phyloP scores from a whole-genome alignment of 2,888 invertebrate genomes.

The Hyalella azteca region DNA sequence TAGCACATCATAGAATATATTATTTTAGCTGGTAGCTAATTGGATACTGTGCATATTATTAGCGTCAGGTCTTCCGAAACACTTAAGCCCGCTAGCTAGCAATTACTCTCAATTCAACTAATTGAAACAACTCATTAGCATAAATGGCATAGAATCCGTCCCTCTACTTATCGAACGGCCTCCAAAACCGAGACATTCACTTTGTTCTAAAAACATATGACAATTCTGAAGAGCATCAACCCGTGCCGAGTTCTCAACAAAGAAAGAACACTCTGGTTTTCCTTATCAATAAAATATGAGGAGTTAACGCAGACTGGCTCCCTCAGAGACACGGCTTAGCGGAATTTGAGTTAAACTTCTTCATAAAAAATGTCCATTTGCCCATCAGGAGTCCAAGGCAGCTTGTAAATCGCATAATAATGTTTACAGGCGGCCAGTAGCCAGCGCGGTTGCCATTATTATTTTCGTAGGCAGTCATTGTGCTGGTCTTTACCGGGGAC shows the following conservation, averaged over 20 bases:
- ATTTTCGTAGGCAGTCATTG: too few relatives aligned
- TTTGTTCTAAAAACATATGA: background rate
- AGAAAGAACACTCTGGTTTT: background rate
- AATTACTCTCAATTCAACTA: constrained; percentile 28
- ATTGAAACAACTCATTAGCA: constrained; percentile 35
- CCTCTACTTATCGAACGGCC: background rate
- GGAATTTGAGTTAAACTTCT: too few relatives aligned
- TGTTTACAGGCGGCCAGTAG: too few relatives aligned
- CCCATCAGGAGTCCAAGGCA: too few relatives aligned
- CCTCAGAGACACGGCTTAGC: too few relatives aligned
- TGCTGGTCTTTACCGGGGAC: too few relatives aligned
- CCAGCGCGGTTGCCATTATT: too few relatives aligned
- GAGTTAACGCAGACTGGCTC: too few relatives aligned
- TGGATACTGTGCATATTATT: constrained; percentile 10
- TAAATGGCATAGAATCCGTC: background rate
- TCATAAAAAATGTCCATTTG: too few relatives aligned
- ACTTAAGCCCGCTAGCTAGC: background rate
- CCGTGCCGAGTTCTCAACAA: background rate
- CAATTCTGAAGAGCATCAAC: background rate
- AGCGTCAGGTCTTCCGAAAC: constrained; percentile 18
- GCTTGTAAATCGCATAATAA: too few relatives aligned
- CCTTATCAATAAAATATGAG: background rate
- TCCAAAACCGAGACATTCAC: background rate
- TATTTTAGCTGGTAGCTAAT: background rate
- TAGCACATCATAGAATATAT: too few relatives aligned